Conservation (phyloP, 2,113 vertebrate genomes). For the Leucopsar rothschildi region DNA sequence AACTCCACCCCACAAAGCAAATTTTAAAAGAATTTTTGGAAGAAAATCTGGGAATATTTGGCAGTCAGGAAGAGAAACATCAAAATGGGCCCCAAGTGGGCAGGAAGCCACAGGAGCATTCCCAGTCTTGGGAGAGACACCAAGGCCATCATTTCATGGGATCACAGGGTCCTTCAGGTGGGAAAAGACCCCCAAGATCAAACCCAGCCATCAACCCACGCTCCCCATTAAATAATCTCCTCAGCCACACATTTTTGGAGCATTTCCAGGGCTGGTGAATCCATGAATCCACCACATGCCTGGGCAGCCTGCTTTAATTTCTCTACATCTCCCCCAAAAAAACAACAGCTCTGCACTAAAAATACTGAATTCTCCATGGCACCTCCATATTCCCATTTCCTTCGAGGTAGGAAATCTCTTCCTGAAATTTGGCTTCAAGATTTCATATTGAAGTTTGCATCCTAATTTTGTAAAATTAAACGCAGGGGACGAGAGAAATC, state of each 20-base stretch:
- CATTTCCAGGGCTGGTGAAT: not conserved
- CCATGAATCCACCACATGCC: not conserved
- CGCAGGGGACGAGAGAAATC: fast-evolving
- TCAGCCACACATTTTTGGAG: not conserved
- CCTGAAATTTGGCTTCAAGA: not conserved
- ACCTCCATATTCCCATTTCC: not conserved
- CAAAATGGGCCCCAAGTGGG: fast-evolving
- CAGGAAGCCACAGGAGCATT: not conserved
- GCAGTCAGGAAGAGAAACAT: not conserved
- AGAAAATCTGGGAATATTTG: not conserved
- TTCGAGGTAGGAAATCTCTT: not conserved
- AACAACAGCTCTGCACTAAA: not conserved
- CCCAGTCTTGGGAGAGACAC: not conserved
- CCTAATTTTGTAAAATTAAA: not conserved
- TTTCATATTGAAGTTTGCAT: not conserved
- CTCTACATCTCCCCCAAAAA: not conserved
- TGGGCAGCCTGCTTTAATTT: not conserved
- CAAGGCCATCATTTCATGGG: not conserved
- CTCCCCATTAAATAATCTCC: not conserved
- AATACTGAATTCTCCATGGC: fast-evolving
- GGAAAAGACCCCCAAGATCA: not conserved
- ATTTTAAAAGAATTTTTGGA: not conserved
- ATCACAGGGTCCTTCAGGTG: too few species aligned
- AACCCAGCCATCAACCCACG: fast-evolving
- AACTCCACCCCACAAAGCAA: fast-evolving